Conservation (phyloP, 1,140 invertebrate genomes). For the Drosophila setifemur region DNA sequence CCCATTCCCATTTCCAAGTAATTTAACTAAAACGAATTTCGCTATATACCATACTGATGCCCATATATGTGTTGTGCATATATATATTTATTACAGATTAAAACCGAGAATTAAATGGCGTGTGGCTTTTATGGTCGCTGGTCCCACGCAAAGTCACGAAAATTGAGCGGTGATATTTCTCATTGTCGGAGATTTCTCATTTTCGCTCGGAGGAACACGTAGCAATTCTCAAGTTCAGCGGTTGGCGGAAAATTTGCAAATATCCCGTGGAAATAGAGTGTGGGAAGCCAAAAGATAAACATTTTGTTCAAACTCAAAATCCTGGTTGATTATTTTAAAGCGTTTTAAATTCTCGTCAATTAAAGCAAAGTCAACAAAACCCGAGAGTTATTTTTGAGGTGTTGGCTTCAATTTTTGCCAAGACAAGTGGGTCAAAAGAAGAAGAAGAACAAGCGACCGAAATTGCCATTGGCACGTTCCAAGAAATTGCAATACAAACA, state of each 20-base stretch:
- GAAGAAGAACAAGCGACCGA: not conserved
- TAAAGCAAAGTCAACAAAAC: constrained; percentile 12
- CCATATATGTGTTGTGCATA: constrained; percentile 27
- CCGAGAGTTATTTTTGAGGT: constrained; percentile 30
- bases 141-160: constrained; percentile 77
- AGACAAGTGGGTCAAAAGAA: constrained; percentile 55
- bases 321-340: no score
- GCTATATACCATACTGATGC: constrained; percentile 31
- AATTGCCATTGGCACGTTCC: constrained; percentile 31
- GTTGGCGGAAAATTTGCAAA: constrained; percentile 8
- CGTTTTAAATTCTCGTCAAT: not conserved
- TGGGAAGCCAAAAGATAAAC: constrained; percentile 20
- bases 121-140: constrained; percentile 66
- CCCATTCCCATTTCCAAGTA: constrained; percentile 57
- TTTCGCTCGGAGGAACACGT: constrained; percentile 31
- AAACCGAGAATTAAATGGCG: constrained; percentile 69
- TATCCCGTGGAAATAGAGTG: no score
- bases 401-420: constrained; percentile 36
- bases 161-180: constrained; percentile 54
- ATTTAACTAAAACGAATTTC: constrained; percentile 64
- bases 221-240: constrained; percentile 33
- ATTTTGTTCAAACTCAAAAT: not conserved
- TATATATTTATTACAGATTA: constrained; percentile 69
- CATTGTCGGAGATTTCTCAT: constrained; percentile 40
- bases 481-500: constrained; percentile 39